Evolutionary conservation across 1,140 invertebrate genomes (phyloP), one percentile per base, ranked within the genome.

Genomic region (Drosophila ambigua): DNA sequence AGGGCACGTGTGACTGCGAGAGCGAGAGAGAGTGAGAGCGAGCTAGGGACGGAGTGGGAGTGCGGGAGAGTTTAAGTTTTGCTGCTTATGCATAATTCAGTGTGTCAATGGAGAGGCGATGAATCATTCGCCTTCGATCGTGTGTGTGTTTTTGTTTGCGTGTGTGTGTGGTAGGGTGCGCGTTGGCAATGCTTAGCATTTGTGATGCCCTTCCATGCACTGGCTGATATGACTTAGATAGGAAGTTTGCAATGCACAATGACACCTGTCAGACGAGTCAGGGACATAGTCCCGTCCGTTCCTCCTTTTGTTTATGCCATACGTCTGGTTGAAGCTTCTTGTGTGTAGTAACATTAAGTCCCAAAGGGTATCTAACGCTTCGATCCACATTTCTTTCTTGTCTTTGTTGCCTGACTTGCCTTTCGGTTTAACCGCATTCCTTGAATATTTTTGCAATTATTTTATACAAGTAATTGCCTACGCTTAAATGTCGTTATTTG

Each of bases 371-470:
- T 39, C 11, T 4, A 13, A 5, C 3, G 11, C 11, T 39, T 13
- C 35, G 35, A 1, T 39, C 11, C 43, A 16, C n/a, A 24, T 49
- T 68, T 26, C 16, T 24, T 11, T 49, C 41, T 63, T 60, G 28
- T 43, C 54, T 41, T 60, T 78, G 71, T 26, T 67, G 72, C 45
- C 44, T 76, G 62, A 75, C 72, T 60, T 60, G 51, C 72, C 67
- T 67, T 9, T 76, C 46, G 48, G 44, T 41, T 60, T 39, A 87
- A 76, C 81, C 81, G 54, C 81, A 85, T 85, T 85, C 81, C 82
- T 53, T 51, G 69, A 72, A 85, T 85, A 69, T 74, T 74, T 82
- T 82, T 79, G 60, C 79, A 73, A 74, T 83, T 61, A 78, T 79
- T 82, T 69, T 57, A 39, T 74, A 48, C 71, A 41, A 77, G 8